Conservation (phyloP, 2,888 invertebrate genomes). For the Lycaena phlaeas region DNA sequence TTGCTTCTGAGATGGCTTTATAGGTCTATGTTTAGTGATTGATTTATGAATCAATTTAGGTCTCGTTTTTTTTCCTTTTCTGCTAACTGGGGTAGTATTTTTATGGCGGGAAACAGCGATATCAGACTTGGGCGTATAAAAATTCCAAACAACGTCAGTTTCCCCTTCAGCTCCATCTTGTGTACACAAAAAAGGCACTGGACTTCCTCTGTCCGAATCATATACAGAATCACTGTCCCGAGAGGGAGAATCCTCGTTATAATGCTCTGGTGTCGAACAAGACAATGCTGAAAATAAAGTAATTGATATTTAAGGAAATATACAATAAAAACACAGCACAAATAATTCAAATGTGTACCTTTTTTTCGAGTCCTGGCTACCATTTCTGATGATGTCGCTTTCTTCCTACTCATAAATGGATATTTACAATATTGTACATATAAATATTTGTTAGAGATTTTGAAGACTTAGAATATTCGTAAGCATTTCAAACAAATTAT, state of each 20-base stretch:
- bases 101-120: constrained; percentile 33
- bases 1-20: constrained; percentile 41
- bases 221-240: constrained; percentile 56
- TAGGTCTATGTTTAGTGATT: constrained; percentile 39
- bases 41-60: constrained; percentile 42
- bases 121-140: constrained; percentile 61
- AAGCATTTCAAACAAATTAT: background rate
- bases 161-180: constrained; percentile 66
- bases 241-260: constrained; percentile 44
- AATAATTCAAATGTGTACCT: constrained; percentile 25
- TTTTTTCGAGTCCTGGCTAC: constrained; percentile 46
- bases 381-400: constrained; percentile 34
- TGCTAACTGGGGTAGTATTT: constrained; percentile 54
- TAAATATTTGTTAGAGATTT: too few species aligned
- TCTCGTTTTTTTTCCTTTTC: constrained; percentile 40
- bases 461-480: too few species aligned
- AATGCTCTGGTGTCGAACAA: constrained; percentile 58
- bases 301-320: background rate
- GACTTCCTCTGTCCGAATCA: constrained; percentile 57
- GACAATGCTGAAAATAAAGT: constrained; percentile 41
- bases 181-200: constrained; percentile 62
- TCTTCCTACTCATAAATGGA: constrained; percentile 35
- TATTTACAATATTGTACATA: too few species aligned
- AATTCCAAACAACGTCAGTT: constrained; percentile 67
- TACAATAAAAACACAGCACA: background rate